Evolutionary conservation across 1,140 invertebrate species (phyloP).

Genomic region (Muscidifurax raptorellus): DNA sequence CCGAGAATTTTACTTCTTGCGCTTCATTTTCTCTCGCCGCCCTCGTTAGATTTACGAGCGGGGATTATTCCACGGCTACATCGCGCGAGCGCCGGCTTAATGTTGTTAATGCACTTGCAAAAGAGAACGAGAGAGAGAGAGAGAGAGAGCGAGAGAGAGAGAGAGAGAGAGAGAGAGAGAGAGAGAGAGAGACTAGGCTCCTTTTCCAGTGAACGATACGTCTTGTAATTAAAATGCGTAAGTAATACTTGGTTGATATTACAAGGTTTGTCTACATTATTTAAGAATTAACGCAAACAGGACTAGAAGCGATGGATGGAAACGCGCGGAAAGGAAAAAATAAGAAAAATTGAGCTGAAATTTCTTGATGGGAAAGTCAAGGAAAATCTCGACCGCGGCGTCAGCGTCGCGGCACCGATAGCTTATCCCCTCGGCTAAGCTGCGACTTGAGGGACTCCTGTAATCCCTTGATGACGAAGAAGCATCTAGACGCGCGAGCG

Average conservation of each 20-base stretch:
- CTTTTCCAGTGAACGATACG: too few species aligned
- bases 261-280: too few species aligned
- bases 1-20: background rate
- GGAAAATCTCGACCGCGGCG: constrained; percentile 33
- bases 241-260: too few species aligned
- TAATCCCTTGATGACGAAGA: constrained; percentile 57
- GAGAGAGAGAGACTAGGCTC: too few species aligned
- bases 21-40: background rate
- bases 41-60: constrained; percentile 17
- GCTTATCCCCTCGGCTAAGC: constrained; percentile 55
- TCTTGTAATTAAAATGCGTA: too few species aligned
- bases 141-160: too few species aligned
- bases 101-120: background rate
- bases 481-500: constrained; percentile 40
- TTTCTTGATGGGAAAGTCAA: constrained; percentile 20
- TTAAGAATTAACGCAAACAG: too few species aligned
- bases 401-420: constrained; percentile 39
- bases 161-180: too few species aligned
- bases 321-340: background rate
- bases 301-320: too few species aligned
- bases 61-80: background rate
- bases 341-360: background rate
- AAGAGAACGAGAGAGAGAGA: too few species aligned
- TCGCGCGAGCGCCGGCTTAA: background rate
- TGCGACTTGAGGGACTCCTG: constrained; percentile 53